Percentiles rank a stretch among this genome's conserved stretches.
phyloP scores from a whole-genome alignment of 2,797 vertebrate genomes.

The Gallirallus australis region DNA sequence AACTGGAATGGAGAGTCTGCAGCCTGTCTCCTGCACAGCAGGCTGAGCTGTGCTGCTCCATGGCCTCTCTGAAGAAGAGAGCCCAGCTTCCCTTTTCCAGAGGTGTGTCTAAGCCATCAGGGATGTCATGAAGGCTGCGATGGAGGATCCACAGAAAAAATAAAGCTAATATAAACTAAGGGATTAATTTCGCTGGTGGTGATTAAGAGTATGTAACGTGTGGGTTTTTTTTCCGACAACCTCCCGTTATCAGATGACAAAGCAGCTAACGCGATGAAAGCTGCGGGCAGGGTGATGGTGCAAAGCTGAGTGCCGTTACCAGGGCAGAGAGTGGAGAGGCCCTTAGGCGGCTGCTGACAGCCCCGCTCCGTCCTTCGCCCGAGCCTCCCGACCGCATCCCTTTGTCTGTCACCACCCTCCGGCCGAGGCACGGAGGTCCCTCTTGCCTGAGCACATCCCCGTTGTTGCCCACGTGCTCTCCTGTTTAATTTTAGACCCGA shows the following conservation, averaged over 20 bases:
- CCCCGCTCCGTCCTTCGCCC: neutral
- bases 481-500: neutral
- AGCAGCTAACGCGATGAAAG: neutral
- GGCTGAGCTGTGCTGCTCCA: neutral
- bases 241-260: neutral
- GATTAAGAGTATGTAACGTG: accelerated
- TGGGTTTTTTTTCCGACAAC: neutral
- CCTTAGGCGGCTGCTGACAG: neutral
- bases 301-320: neutral
- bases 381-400: neutral
- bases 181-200: neutral
- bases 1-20: neutral
- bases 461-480: neutral
- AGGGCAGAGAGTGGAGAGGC: neutral
- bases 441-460: neutral
- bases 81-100: neutral
- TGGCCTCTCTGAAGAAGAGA: neutral
- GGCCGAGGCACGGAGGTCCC: neutral
- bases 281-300: neutral
- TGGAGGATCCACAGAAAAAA: neutral
- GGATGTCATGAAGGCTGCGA: neutral
- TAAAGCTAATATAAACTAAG: neutral
- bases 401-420: neutral
- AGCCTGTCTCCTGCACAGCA: neutral
- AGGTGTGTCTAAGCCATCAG: neutral